Base-by-base conservation (phyloP, 2,113 vertebrate species). In the rabbit (Oryctolagus cuniculus) region DNA sequence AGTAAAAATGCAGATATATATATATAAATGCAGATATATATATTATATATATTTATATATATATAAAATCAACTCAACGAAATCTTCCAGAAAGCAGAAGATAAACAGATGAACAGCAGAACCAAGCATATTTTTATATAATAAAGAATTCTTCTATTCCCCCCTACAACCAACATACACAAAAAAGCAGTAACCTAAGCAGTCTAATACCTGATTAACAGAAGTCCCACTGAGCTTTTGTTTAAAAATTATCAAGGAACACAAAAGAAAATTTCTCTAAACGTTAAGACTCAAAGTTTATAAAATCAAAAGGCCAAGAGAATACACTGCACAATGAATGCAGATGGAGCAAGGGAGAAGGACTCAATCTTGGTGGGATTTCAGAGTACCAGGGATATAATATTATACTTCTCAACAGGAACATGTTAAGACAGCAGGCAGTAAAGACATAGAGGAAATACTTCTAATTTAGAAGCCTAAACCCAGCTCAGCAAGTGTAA, bases 401-500 rank as follows among this genome's bases (percentile, higher is more conserved):
- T 19, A 80, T 70, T 11, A 90, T 25, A 70, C 61, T 79, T 90
- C 49, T n/a, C 36, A 90, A 84, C 0, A 81, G 31, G 10, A 74
- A 77, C 44, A 66, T 0, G 22, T 2, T 38, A 84, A 69, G 4
- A 84, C 2, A 80, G 61, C 9, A 96, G 31, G 70, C 2, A 87
- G n/a, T n/a, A 17, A 92, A 87, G 29, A 93, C 94, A 95, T 66
- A 22, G n/a, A 21, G 5, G 79, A 81, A 92, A 89, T 24, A 89
- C 73, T 17, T 79, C 4, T 73, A 91, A 87, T 90, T 74, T 53
- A 31, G 27, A 90, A 66, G 44, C 77, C 49, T 64, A 51, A 2
- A 81, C 9, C 31, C 34, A 85, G 34, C 7, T 72, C 85, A 87
- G 27, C 61, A 78, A 74, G 22, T 29, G 5, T 70, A 61, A 95